These are phyloP conservation scores for Phengaris arion DNA, from an alignment of 2,888 invertebrate genomes.

Conservation along the genomic window DNA sequence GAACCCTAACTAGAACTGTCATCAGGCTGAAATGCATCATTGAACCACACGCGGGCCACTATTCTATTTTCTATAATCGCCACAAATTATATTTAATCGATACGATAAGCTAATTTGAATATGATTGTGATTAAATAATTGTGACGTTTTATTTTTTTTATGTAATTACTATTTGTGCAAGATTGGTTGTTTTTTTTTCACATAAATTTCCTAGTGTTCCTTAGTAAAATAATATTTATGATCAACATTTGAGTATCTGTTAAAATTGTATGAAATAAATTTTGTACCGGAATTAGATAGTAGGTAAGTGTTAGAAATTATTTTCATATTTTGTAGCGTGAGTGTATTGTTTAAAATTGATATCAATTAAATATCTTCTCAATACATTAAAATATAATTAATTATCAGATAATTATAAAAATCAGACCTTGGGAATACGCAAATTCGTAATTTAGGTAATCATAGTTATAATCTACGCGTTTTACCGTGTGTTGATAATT, in stretches of 20 bases:
- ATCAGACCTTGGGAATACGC: background rate
- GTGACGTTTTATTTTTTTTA: background rate
- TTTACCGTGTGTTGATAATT: background rate
- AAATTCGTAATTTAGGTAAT: background rate
- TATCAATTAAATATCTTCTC: background rate
- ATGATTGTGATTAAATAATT: constrained; percentile 2
- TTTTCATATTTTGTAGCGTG: background rate
- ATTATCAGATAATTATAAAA: background rate
- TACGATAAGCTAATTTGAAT: constrained; percentile 23
- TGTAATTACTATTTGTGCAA: background rate
- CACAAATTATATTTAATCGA: background rate
- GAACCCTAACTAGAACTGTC: no score
- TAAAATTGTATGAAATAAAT: background rate
- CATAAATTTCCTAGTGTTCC: background rate
- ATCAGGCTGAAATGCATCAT: background rate
- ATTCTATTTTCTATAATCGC: constrained; percentile 10
- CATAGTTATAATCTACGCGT: background rate
- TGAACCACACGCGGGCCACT: constrained; percentile 1
- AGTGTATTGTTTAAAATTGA: background rate
- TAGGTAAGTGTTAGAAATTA: background rate
- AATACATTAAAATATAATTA: background rate
- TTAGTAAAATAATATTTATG: background rate
- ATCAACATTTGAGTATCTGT: background rate
- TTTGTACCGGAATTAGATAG: background rate
- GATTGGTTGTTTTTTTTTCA: background rate